Conservation (phyloP, 2,888 invertebrate genomes). For the Oasisia sp. region DNA sequence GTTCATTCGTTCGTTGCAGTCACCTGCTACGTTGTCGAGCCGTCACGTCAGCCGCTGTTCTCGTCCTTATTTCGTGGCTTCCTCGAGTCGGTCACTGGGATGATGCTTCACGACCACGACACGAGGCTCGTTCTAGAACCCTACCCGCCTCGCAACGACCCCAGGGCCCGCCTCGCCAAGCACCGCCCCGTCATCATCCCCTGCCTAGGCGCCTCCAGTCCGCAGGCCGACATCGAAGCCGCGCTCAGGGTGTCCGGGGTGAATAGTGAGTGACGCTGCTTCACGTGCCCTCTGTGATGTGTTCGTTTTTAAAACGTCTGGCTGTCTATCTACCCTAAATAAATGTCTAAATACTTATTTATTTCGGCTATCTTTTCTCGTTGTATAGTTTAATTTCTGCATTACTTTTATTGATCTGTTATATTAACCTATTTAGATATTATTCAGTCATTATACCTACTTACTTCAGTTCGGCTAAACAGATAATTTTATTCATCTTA, state of each 20-base stretch:
- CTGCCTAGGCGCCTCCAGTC: neutral
- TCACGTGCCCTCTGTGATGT: neutral
- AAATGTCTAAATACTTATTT: too few species aligned
- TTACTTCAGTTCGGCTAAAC: too few species aligned
- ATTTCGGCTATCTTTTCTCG: too few species aligned
- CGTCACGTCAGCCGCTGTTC: neutral
- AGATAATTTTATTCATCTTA: too few species aligned
- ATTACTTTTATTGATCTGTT: too few species aligned
- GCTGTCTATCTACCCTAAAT: too few species aligned
- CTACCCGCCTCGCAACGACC: neutral
- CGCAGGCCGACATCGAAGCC: neutral
- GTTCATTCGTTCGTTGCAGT: neutral
- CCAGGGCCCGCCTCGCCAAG: neutral
- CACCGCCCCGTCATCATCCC: neutral
- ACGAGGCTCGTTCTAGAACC: constrained; percentile 7
- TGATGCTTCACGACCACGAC: constrained; percentile 17
- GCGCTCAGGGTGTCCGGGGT: neutral
- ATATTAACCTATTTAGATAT: too few species aligned
- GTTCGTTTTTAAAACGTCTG: too few species aligned
- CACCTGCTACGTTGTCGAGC: neutral
- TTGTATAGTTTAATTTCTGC: too few species aligned
- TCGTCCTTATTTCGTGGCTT: neutral
- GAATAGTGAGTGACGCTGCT: neutral
- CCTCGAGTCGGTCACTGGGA: neutral
- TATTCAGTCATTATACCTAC: too few species aligned